These are phyloP conservation scores for Argyresthia albistria DNA, from an alignment of 2,888 invertebrate species.

Conservation along the genomic window DNA sequence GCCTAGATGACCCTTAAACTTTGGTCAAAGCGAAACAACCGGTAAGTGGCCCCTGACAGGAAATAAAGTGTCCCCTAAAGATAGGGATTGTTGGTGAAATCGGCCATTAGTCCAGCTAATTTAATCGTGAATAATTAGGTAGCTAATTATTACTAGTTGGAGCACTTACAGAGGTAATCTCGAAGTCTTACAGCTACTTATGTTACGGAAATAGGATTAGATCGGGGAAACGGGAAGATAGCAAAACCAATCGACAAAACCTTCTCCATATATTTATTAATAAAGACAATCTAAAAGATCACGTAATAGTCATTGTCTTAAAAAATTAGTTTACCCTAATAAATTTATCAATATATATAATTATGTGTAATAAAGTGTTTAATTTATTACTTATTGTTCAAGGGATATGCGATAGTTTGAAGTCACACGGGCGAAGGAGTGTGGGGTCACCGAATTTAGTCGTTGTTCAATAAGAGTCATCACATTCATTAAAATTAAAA, in stretches of 20 bases:
- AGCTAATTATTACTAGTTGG: too few relatives aligned
- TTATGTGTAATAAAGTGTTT: slow-evolving; percentile 35
- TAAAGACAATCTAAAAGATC: slow-evolving; percentile 74
- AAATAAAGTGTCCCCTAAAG: too few relatives aligned
- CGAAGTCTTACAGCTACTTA: too few relatives aligned
- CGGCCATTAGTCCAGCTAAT: too few relatives aligned
- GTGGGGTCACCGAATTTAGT: slow-evolving; percentile 45
- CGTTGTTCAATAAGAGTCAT: slow-evolving; percentile 66
- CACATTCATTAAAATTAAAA: slow-evolving; percentile 59
- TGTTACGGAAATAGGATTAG: too few relatives aligned
- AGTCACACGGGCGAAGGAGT: slow-evolving; percentile 37
- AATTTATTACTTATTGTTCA: slow-evolving; percentile 70
- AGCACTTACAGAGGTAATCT: too few relatives aligned
- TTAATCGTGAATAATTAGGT: too few relatives aligned
- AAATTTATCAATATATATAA: slow-evolving; percentile 69
- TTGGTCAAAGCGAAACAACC: too few relatives aligned
- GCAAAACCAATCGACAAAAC: slow-evolving; percentile 65
- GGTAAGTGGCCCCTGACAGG: too few relatives aligned
- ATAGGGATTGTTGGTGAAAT: too few relatives aligned
- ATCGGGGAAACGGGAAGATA: not conserved
- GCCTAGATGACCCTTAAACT: too few relatives aligned
- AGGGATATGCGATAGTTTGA: slow-evolving; percentile 72
- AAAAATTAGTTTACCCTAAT: slow-evolving; percentile 71
- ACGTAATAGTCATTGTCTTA: slow-evolving; percentile 72
- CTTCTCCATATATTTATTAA: slow-evolving; percentile 73